Conservation (phyloP, 1,140 invertebrate genomes). For the Dendrolimus kikuchii region DNA sequence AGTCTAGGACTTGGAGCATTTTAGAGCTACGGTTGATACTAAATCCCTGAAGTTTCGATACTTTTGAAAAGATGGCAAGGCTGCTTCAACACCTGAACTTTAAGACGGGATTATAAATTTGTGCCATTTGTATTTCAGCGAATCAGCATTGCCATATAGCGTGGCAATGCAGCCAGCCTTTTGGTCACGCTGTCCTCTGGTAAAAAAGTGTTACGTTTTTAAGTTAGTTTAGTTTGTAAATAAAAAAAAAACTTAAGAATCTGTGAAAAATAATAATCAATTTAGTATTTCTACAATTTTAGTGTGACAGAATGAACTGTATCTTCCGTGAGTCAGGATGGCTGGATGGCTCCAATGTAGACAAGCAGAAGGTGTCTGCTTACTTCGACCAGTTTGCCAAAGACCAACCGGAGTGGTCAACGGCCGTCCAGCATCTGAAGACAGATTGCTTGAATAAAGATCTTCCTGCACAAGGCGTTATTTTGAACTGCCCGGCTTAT, state of each 20-base stretch:
- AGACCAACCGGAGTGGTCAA: conserved; percentile 30
- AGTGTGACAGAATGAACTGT: conserved; percentile 45
- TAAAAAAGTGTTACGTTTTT: too few relatives aligned
- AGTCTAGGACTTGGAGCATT: too few relatives aligned
- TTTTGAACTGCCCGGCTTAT: conserved; percentile 41
- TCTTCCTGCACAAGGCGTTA: conserved; percentile 31
- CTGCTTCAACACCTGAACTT: too few relatives aligned
- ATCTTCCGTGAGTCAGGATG: conserved; percentile 34
- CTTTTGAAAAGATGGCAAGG: too few relatives aligned
- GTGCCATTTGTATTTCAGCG: too few relatives aligned
- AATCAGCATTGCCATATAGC: too few relatives aligned
- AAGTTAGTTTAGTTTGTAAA: neutral
- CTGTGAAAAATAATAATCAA: neutral
- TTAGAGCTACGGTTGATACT: too few relatives aligned
- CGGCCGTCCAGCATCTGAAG: conserved; percentile 30
- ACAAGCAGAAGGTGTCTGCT: conserved; percentile 27
- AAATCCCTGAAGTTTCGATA: too few relatives aligned
- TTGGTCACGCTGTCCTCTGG: too few relatives aligned
- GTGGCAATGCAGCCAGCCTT: too few relatives aligned
- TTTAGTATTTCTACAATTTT: conserved; percentile 1
- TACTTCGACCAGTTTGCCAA: conserved; percentile 33
- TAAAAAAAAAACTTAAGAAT: too few relatives aligned
- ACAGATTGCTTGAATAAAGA: conserved; percentile 20
- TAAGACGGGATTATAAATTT: too few relatives aligned
- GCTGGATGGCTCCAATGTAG: conserved; percentile 23